phyloP scores from a whole-genome alignment of 2,113 vertebrate genomes.

The Jacana jacana region DNA sequence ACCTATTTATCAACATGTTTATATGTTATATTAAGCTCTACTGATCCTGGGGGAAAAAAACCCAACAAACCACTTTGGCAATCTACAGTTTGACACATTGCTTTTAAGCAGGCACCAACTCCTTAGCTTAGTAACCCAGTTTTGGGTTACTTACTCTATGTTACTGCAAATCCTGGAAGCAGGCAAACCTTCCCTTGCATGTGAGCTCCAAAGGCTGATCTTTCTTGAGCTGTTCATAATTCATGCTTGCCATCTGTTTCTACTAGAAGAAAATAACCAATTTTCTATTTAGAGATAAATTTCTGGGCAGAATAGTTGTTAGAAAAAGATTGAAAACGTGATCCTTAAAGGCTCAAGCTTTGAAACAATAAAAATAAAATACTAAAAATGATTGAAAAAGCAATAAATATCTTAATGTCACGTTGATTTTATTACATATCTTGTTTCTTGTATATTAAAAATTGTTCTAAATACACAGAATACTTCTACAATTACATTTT shows the following conservation, averaged over 20 bases:
- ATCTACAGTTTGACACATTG: background rate
- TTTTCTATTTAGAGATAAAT: background rate
- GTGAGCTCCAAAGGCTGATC: conserved; percentile 12
- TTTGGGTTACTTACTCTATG: background rate
- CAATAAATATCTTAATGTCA: background rate
- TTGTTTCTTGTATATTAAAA: background rate
- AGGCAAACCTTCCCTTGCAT: background rate
- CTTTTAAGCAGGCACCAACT: background rate
- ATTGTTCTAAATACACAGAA: background rate
- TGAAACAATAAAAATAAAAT: background rate
- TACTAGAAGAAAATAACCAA: background rate
- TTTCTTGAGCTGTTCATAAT: conserved; percentile 32
- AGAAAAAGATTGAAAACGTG: background rate
- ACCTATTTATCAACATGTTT: background rate
- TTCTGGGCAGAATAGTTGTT: background rate
- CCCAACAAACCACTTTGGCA: background rate
- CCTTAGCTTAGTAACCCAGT: background rate
- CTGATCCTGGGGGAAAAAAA: background rate
- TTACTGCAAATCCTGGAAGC: background rate
- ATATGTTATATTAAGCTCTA: background rate
- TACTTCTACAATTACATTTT: background rate
- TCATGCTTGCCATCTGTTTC: conserved; percentile 22
- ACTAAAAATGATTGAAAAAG: background rate
- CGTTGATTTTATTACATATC: background rate
- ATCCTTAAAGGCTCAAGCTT: background rate